Evolutionary conservation across 2,113 vertebrate species (phyloP).

Genomic region (Scartelaos histophorus): DNA sequence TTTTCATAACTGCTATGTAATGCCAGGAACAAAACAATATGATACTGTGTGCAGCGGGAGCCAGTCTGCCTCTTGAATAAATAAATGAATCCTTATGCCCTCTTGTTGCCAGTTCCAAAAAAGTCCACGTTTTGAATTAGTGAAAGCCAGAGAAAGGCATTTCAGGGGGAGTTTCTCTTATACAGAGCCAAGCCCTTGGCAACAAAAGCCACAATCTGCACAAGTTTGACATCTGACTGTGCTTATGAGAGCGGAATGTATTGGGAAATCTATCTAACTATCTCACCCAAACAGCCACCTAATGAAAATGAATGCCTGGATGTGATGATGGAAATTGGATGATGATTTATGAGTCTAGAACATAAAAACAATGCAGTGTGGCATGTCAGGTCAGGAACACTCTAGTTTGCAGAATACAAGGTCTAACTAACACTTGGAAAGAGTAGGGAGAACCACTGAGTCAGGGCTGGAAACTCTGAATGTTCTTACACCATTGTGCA

Average conservation of each 20-base stretch:
- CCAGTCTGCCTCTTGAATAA: slow-evolving; percentile 45
- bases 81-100: slow-evolving; percentile 56
- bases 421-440: slow-evolving; percentile 11
- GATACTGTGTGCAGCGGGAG: not conserved
- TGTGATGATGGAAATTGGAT: slow-evolving; percentile 3
- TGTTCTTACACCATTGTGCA: slow-evolving; percentile 70
- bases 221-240: slow-evolving; percentile 22
- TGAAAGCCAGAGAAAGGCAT: slow-evolving; percentile 43
- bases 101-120: slow-evolving; percentile 42
- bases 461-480: slow-evolving; percentile 80
- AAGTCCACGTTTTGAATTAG: slow-evolving; percentile 60
- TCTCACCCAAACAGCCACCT: not conserved
- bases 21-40: not conserved
- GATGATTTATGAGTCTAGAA: not conserved
- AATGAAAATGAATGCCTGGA: not conserved
- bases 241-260: slow-evolving; percentile 16
- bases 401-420: slow-evolving; percentile 19
- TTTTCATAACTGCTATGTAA: not conserved
- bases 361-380: slow-evolving; percentile 4
- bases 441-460: slow-evolving; percentile 48
- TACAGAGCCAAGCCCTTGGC: slow-evolving; percentile 41
- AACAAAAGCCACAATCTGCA: slow-evolving; percentile 25
- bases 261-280: slow-evolving; percentile 31
- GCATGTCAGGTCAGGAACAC: slow-evolving; percentile 20
- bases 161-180: slow-evolving; percentile 50